Base-by-base conservation (phyloP, 2,888 invertebrate species). In the Brachylomia viminalis region DNA sequence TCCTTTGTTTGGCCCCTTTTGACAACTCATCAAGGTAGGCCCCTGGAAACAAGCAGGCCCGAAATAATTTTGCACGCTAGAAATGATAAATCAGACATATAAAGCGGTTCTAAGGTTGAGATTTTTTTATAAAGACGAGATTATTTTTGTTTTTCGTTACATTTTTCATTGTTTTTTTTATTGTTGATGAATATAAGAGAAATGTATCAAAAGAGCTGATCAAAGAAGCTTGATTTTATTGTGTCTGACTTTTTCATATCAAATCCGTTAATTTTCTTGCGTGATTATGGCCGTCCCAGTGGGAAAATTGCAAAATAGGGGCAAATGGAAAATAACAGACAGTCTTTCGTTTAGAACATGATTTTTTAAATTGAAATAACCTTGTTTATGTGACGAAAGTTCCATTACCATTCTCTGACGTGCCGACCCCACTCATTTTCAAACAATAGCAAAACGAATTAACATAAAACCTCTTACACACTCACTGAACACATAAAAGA, bases 1-100 rank as follows among this genome's bases (percentile, higher is more conserved):
- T 69, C 74, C 79, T 87, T 86, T 86, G 86, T 87, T 49, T 65
- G 49, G 45, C 58, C 77, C 68, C 77, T 84, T 87, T 84, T 86
- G 81, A 87, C 72, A 83, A 87, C 73, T 85, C 79, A 84, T 88
- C 75, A 88, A 77, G 72, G 77, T 72, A 56, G 76, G 61, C 45
- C 42, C 70, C 65, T 70, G 69, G 68, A 82, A 67, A 66, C n/a
- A 72, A 49, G 65, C 66, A 73, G 52, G 20, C 72, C 59, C 33
- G 20, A 74, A 83, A 83, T 74, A 85, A 73, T 62, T 77, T 77
- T 75, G 75, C 64, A 79, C 71, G 78, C 64, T 73, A 79, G 59
- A 75, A 80, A 79, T 86, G 76, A 80, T 74, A 87, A 79, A 87
- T 82, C 84, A 82, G 73, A 82, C 70, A 76, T 59, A 79, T 77